Evolutionary conservation across 2,888 invertebrate species (phyloP).

Genomic region (Pammene aurita): DNA sequence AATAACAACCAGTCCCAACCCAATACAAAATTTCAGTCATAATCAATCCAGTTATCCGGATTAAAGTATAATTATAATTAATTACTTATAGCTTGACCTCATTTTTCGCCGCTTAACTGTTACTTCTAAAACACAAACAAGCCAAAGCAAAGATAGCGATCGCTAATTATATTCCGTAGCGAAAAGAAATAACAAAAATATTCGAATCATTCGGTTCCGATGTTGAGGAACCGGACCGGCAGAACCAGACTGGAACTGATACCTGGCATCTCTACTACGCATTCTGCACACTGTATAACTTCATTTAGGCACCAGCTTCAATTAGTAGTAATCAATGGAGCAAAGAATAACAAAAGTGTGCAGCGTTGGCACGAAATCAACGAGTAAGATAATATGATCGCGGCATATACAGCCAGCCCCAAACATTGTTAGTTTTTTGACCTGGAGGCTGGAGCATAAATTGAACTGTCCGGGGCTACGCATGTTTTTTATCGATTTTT

Average conservation of each 20-base stretch:
- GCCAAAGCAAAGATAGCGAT: not conserved
- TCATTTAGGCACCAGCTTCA: slow-evolving; percentile 31
- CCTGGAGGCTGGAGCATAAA: no score
- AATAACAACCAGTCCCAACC: no score
- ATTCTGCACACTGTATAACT: slow-evolving; percentile 34
- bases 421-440: no score
- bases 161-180: slow-evolving; percentile 43
- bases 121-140: slow-evolving; percentile 3
- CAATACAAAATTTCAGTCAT: no score
- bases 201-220: slow-evolving; percentile 59
- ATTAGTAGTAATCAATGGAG: slow-evolving; percentile 28
- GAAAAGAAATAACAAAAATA: slow-evolving; percentile 53
- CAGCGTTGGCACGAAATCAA: not conserved
- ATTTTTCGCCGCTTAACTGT: slow-evolving; percentile 8
- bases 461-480: no score
- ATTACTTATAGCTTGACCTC: no score
- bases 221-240: slow-evolving; percentile 59
- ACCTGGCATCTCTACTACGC: slow-evolving; percentile 56
- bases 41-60: no score
- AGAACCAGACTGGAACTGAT: slow-evolving; percentile 72
- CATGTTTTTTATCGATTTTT: no score
- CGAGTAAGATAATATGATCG: not conserved
- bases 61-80: no score
- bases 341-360: not conserved
- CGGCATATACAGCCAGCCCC: no score